Conservation (phyloP, 64 coral and sea anemone genomes). For the Pachyseris speciosa region DNA sequence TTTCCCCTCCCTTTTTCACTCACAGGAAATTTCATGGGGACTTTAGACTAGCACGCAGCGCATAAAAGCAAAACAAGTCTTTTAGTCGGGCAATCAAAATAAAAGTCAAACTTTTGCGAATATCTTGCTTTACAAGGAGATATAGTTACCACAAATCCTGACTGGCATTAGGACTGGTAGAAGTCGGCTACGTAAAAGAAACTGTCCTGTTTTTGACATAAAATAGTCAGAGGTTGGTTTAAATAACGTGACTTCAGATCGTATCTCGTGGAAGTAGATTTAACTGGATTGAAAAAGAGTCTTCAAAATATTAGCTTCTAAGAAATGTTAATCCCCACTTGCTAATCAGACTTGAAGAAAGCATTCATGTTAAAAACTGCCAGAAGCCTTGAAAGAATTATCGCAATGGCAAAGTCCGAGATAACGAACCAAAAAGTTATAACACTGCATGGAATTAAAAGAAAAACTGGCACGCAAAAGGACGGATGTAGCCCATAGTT, state of each 20-base stretch:
- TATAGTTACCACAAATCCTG: not conserved
- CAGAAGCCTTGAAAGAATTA: not conserved
- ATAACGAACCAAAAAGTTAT: no score
- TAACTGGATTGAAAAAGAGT: not conserved
- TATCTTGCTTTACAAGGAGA: not conserved
- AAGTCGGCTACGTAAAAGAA: conserved; percentile 3
- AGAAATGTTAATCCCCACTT: conserved; percentile 30
- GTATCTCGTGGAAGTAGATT: conserved; percentile 20
- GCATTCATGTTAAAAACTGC: not conserved
- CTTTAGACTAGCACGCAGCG: not conserved
- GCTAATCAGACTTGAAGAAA: not conserved
- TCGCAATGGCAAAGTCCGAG: not conserved
- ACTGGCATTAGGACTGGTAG: no score
- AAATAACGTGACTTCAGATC: conserved; percentile 2
- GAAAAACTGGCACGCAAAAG: no score
- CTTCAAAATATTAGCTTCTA: conserved; percentile 13
- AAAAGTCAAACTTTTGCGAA: not conserved
- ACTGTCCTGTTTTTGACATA: not conserved
- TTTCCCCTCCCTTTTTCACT: not conserved
- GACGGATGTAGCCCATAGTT: no score
- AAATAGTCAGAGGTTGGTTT: not conserved
- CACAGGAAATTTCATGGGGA: not conserved
- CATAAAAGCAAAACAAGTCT: not conserved
- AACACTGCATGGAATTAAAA: no score
- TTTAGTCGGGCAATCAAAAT: not conserved